phyloP scores from a whole-genome alignment of 1,140 invertebrate species.

The Penaeus vannamei region DNA sequence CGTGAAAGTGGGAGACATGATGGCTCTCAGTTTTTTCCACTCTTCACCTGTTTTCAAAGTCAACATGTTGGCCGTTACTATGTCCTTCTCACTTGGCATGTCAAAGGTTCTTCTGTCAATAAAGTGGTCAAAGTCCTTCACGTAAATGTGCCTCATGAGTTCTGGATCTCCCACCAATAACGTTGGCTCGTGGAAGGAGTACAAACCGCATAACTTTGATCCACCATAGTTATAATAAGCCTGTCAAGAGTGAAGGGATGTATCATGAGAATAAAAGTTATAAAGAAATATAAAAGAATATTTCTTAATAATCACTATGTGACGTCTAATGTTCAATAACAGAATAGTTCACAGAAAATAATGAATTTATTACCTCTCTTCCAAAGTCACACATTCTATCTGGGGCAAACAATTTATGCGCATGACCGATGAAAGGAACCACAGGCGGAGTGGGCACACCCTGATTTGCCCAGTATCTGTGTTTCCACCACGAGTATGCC shows the following conservation, averaged over 20 bases:
- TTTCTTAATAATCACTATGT: too few relatives aligned
- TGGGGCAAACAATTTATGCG: background rate
- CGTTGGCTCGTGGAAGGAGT: too few relatives aligned
- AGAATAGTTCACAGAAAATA: too few relatives aligned
- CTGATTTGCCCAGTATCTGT: background rate
- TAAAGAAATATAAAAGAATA: too few relatives aligned
- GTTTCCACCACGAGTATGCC: background rate
- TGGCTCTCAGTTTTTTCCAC: slow-evolving; percentile 58
- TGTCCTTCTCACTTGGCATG: background rate
- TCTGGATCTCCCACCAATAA: background rate
- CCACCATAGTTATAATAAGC: too few relatives aligned
- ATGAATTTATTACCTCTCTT: too few relatives aligned
- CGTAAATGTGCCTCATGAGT: background rate
- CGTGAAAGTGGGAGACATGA: slow-evolving; percentile 67
- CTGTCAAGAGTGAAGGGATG: too few relatives aligned
- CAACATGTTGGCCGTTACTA: background rate
- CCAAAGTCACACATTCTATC: too few relatives aligned
- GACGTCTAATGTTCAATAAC: too few relatives aligned
- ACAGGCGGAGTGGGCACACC: background rate
- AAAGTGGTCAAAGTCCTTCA: slow-evolving; percentile 6
- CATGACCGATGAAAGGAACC: background rate
- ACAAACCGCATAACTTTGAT: too few relatives aligned
- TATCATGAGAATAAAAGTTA: too few relatives aligned
- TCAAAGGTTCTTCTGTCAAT: background rate
- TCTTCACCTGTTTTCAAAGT: slow-evolving; percentile 1